Conservation (phyloP, 92 coral and sea anemone genomes). For the Zoanthus sansibaricus region DNA sequence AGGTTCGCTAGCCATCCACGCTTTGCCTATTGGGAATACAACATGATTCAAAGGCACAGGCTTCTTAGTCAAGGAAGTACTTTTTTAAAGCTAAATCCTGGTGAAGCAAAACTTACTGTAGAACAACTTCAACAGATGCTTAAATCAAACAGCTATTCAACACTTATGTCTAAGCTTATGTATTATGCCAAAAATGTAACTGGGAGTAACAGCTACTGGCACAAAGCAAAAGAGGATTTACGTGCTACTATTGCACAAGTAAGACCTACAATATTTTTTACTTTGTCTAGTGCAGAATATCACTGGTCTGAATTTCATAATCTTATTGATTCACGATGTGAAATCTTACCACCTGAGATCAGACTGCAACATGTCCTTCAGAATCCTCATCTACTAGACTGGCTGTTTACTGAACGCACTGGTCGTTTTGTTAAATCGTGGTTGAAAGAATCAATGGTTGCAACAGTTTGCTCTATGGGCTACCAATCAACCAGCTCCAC, state of each 20-base stretch:
- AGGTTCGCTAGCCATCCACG: conserved; percentile 69
- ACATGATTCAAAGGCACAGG: conserved; percentile 26
- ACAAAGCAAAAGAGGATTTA: conserved; percentile 54
- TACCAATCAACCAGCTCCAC: no score
- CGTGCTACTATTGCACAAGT: conserved; percentile 59
- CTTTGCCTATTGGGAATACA: conserved; percentile 69
- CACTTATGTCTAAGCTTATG: conserved; percentile 55
- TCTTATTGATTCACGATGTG: not conserved
- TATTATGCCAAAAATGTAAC: conserved; percentile 67
- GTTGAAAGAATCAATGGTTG: conserved; percentile 12
- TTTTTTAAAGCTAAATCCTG: conserved; percentile 24
- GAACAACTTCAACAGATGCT: conserved; percentile 47
- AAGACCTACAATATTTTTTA: conserved; percentile 66
- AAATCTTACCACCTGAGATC: conserved; percentile 23
- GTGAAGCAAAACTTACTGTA: conserved; percentile 22
- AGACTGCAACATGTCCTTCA: conserved; percentile 7
- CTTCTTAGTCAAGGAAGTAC: conserved; percentile 25
- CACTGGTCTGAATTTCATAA: conserved; percentile 67
- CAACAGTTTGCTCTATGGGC: no score
- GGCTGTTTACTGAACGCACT: conserved; percentile 1
- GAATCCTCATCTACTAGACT: conserved; percentile 4
- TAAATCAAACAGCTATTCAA: conserved; percentile 49
- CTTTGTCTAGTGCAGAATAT: conserved; percentile 61
- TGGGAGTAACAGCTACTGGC: conserved; percentile 62
- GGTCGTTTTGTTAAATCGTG: not conserved